These are phyloP conservation scores for Lucilia sericata DNA, from an alignment of 1,140 invertebrate species.

Conservation along the genomic window DNA sequence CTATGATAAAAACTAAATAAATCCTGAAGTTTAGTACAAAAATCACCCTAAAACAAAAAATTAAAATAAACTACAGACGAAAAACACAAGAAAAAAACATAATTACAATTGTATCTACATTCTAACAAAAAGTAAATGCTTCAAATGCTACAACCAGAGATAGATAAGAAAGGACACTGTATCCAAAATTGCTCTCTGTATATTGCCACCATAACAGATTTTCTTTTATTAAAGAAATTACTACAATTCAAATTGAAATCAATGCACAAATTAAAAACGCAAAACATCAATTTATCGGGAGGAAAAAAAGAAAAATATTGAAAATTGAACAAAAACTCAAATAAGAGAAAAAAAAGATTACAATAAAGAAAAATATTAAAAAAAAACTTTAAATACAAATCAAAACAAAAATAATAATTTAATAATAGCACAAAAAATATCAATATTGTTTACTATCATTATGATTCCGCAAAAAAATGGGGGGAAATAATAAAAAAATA, in stretches of 20 bases:
- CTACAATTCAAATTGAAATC: background rate
- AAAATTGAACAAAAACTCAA: background rate
- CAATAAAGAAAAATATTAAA: background rate
- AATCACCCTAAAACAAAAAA: background rate
- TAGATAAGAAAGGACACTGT: too few species aligned
- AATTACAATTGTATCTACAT: background rate
- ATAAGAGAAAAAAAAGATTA: background rate
- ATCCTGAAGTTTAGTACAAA: background rate
- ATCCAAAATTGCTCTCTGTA: background rate
- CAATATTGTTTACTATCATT: slow-evolving; percentile 6
- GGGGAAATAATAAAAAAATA: background rate
- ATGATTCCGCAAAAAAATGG: background rate
- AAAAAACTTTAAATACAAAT: background rate
- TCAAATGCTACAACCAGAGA: background rate
- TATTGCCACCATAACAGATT: too few species aligned
- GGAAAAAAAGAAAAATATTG: background rate
- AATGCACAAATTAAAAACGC: slow-evolving; percentile 21
- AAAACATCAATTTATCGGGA: background rate
- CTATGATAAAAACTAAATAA: slow-evolving; percentile 8
- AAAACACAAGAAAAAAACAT: background rate
- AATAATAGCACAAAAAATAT: background rate
- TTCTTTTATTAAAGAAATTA: background rate
- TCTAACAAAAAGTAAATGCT: too few species aligned
- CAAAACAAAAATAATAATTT: background rate
- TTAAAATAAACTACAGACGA: background rate